These are phyloP conservation scores for Myxocyprinus asiaticus DNA, from an alignment of 2,113 vertebrate species.

Conservation along the genomic window DNA sequence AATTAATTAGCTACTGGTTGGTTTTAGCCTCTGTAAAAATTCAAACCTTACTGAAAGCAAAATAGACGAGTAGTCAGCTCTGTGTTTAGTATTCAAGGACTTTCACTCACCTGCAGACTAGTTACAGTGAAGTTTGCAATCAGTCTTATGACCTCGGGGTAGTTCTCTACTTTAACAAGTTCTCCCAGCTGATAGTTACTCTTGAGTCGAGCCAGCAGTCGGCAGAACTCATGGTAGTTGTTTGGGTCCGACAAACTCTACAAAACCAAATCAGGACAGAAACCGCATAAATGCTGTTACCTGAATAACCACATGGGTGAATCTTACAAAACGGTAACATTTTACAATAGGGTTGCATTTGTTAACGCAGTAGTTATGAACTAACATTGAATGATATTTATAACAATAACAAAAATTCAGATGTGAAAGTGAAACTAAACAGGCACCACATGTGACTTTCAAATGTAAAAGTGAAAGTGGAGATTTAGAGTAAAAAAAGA, in stretches of 20 bases:
- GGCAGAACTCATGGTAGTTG: constrained; percentile 99
- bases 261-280: not conserved
- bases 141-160: constrained; percentile 94
- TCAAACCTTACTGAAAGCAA: not conserved
- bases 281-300: no score
- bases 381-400: no score
- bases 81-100: not conserved
- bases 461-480: no score
- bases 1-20: not conserved
- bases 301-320: no score
- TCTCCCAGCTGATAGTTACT: constrained; percentile 98
- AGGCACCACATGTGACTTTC: no score
- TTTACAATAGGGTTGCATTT: no score
- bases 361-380: no score
- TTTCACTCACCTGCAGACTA: constrained; percentile 88
- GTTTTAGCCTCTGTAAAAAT: not conserved
- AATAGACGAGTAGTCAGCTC: not conserved
- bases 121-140: constrained; percentile 99
- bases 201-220: constrained; percentile 92
- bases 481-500: no score
- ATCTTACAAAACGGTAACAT: no score
- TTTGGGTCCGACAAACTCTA: constrained; percentile 98
- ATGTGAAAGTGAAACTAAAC: no score
- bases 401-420: no score
- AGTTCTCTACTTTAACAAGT: constrained; percentile 98